These are phyloP conservation scores for Zophobas morio DNA, from an alignment of 1,140 invertebrate species.

Conservation along the genomic window DNA sequence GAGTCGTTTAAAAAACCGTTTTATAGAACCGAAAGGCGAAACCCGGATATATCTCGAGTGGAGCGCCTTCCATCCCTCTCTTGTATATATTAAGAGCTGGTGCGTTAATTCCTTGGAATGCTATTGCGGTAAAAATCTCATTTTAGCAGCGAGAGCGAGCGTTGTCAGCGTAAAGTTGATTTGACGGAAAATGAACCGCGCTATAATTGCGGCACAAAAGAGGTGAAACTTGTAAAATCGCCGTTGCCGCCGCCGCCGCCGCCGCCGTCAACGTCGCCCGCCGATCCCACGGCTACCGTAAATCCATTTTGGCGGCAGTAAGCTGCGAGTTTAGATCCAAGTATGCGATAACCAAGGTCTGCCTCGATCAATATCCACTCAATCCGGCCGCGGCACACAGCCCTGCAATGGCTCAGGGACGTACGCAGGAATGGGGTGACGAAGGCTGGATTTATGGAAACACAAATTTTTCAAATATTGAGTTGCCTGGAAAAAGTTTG, in stretches of 20 bases:
- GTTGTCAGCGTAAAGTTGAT: slow-evolving; percentile 39
- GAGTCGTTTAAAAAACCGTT: slow-evolving; percentile 16
- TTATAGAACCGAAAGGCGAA: slow-evolving; percentile 25
- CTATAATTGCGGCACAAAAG: slow-evolving; percentile 41
- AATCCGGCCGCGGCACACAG: slow-evolving; percentile 48
- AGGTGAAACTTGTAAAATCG: slow-evolving; percentile 41
- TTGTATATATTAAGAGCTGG: slow-evolving; percentile 37
- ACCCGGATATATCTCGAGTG: neutral
- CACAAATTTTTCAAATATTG: too few species aligned
- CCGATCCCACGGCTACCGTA: slow-evolving; percentile 47
- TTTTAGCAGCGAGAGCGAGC: slow-evolving; percentile 20
- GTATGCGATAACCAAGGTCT: slow-evolving; percentile 53
- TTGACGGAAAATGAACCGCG: slow-evolving; percentile 41
- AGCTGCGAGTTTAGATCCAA: slow-evolving; percentile 57
- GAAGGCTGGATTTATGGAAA: too few species aligned
- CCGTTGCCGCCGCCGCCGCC: neutral
- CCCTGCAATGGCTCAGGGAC: neutral
- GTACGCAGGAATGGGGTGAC: neutral
- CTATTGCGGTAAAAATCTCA: slow-evolving; percentile 33
- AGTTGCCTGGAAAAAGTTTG: too few species aligned
- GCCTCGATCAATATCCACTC: slow-evolving; percentile 55
- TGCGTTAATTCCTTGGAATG: slow-evolving; percentile 34
- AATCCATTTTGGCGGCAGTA: slow-evolving; percentile 54
- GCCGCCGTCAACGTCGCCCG: slow-evolving; percentile 2
- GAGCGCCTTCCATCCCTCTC: slow-evolving; percentile 10